Evolutionary conservation across 2,888 invertebrate genomes (phyloP).

Genomic region (Pachydiplax longipennis): DNA sequence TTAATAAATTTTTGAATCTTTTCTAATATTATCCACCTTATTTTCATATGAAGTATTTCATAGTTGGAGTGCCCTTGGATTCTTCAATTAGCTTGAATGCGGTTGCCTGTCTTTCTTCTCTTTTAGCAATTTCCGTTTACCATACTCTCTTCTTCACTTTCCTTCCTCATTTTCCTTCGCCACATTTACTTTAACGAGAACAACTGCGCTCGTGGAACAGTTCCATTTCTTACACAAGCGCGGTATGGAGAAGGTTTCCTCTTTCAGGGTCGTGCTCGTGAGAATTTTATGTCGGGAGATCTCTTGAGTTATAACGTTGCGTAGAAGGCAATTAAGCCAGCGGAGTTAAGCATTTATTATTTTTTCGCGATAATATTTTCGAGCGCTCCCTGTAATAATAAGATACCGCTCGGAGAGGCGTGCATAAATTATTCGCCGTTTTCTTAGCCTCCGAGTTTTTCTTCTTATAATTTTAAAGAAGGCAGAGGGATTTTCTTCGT

Average conservation of each 20-base stretch:
- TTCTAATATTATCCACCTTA: too few relatives aligned
- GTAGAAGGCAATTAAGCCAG: conserved; percentile 6
- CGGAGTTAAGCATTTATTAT: background rate
- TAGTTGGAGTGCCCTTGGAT: too few relatives aligned
- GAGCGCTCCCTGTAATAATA: background rate
- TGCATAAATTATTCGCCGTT: background rate
- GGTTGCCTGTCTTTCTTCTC: background rate
- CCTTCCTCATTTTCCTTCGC: background rate
- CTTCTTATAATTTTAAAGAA: background rate
- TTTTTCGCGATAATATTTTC: background rate
- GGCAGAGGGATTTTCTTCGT: background rate
- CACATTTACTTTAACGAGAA: background rate
- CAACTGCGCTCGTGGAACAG: background rate
- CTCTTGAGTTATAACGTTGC: conserved; percentile 11
- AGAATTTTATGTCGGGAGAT: background rate
- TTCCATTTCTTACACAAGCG: background rate
- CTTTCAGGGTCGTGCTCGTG: background rate
- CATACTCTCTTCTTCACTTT: background rate
- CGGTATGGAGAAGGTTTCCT: background rate
- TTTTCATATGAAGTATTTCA: too few relatives aligned
- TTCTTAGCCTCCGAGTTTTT: background rate
- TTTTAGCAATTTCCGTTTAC: background rate
- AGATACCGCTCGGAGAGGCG: background rate
- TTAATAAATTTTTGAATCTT: too few relatives aligned
- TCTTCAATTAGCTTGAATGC: too few relatives aligned